These are phyloP conservation scores for Syncerus caffer DNA, from an alignment of 2,797 vertebrate genomes.

Conservation along the genomic window DNA sequence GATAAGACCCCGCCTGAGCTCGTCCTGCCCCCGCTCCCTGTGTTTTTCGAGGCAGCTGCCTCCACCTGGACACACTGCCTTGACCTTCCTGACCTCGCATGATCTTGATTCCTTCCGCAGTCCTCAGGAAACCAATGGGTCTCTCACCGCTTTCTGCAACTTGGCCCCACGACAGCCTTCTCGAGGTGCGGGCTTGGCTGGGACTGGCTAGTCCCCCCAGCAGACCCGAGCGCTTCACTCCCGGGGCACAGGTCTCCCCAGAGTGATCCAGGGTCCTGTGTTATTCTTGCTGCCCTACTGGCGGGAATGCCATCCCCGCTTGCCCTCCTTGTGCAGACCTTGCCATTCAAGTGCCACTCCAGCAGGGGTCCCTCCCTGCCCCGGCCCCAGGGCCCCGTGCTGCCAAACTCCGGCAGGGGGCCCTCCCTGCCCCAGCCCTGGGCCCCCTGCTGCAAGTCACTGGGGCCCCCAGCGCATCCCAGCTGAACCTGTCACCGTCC, in stretches of 20 bases:
- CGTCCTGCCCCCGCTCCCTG: not conserved
- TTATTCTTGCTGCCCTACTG: not conserved
- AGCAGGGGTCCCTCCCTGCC: too few species aligned
- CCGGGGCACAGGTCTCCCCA: not conserved
- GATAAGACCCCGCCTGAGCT: not conserved
- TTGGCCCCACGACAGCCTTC: not conserved
- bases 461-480: fast-evolving
- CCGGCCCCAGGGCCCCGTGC: not conserved
- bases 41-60: not conserved
- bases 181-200: not conserved
- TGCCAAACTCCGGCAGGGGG: not conserved
- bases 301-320: not conserved
- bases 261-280: fast-evolving
- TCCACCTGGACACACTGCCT: not conserved
- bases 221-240: not conserved
- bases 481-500: not conserved
- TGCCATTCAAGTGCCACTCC: not conserved
- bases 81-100: not conserved
- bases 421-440: not conserved
- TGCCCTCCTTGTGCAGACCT: fast-evolving
- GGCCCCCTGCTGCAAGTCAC: fast-evolving
- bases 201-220: not conserved
- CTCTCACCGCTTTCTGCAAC: not conserved
- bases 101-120: not conserved
- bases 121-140: fast-evolving